phyloP scores from a whole-genome alignment of 2,888 invertebrate species.

The Agonopterix heracliana region DNA sequence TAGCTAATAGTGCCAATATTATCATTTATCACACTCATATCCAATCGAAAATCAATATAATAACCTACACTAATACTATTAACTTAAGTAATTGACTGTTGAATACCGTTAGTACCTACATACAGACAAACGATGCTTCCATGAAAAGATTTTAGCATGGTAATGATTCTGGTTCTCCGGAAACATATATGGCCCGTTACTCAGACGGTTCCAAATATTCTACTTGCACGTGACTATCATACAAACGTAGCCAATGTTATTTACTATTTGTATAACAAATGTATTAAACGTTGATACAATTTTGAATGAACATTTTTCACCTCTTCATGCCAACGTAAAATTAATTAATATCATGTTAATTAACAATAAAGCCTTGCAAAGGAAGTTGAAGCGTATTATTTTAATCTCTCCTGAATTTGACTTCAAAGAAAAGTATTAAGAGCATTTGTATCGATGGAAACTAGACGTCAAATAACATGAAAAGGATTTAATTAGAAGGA shows the following conservation, averaged over 20 bases:
- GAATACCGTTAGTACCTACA: slow-evolving; percentile 37
- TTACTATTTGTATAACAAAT: not conserved
- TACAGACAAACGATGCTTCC: slow-evolving; percentile 27
- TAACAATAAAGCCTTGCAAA: not conserved
- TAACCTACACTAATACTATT: not conserved
- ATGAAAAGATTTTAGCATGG: slow-evolving; percentile 35
- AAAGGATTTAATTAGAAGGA: slow-evolving; percentile 10
- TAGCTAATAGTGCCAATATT: not conserved
- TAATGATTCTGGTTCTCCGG: slow-evolving; percentile 43
- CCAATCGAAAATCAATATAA: not conserved
- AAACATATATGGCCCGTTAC: slow-evolving; percentile 54
- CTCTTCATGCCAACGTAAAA: no score
- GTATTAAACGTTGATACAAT: no score
- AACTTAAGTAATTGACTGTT: slow-evolving; percentile 4
- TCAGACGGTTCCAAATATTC: slow-evolving; percentile 43
- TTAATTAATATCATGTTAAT: no score
- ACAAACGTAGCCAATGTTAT: slow-evolving; percentile 30
- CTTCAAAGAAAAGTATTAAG: slow-evolving; percentile 9
- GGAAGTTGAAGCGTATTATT: slow-evolving; percentile 2
- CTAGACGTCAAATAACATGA: slow-evolving; percentile 10
- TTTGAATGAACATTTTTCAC: no score
- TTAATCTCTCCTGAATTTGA: slow-evolving; percentile 11
- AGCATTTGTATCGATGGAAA: slow-evolving; percentile 14
- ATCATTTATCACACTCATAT: not conserved
- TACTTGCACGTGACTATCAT: slow-evolving; percentile 48